Evolutionary conservation across 2,113 vertebrate genomes (phyloP).

Genomic region (Conger conger): DNA sequence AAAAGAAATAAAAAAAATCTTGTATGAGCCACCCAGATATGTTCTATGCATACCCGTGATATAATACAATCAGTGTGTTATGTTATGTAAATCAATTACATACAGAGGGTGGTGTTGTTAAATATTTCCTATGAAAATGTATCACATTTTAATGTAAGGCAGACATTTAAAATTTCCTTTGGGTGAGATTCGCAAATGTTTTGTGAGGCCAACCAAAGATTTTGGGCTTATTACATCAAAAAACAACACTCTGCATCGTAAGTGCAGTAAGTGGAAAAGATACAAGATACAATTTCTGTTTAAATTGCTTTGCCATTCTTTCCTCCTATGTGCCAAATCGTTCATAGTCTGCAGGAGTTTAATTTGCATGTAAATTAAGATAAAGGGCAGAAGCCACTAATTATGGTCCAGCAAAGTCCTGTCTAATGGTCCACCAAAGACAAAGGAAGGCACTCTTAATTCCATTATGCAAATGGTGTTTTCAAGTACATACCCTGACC

Average conservation of each 20-base stretch:
- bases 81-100: no score
- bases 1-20: no score
- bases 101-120: no score
- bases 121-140: no score
- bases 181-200: not conserved
- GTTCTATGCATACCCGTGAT: no score
- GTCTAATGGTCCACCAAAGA: constrained; percentile 85
- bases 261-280: constrained; percentile 59
- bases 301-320: constrained; percentile 73
- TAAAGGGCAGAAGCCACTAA: constrained; percentile 96
- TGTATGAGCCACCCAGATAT: no score
- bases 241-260: constrained; percentile 31
- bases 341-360: constrained; percentile 76
- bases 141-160: not conserved
- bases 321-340: constrained; percentile 72
- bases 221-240: constrained; percentile 45
- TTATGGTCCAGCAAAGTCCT: constrained; percentile 85
- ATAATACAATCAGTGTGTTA: no score
- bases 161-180: not conserved
- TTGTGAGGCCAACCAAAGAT: not conserved
- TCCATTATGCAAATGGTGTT: constrained; percentile 91
- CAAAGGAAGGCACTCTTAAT: constrained; percentile 82
- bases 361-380: constrained; percentile 95
- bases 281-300: constrained; percentile 62
- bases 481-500: constrained; percentile 76